Evolutionary conservation across 2,797 vertebrate species (phyloP).

Genomic region (Hippopotamyrus pictus): DNA sequence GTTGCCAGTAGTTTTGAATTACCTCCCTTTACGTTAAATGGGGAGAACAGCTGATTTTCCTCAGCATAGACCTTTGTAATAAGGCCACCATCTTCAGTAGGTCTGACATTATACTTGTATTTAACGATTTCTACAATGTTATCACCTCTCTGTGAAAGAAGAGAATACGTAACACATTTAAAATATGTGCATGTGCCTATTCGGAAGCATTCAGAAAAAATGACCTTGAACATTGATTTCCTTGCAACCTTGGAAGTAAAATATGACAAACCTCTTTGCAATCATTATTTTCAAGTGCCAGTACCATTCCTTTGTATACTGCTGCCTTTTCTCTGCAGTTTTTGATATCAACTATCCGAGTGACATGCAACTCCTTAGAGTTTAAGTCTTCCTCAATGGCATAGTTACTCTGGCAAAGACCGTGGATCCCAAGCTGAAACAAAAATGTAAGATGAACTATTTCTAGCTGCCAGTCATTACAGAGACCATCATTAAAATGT

Average conservation of each 20-base stretch:
- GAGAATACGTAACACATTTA: neutral
- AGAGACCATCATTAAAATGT: neutral
- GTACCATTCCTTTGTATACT: conserved; percentile 58
- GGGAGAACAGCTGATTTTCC: conserved; percentile 66
- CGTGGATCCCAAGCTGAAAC: conserved; percentile 64
- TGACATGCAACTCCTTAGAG: conserved; percentile 49
- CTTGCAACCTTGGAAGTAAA: neutral
- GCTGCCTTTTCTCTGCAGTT: conserved; percentile 66
- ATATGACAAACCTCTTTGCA: conserved; percentile 58
- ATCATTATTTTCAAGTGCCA: conserved; percentile 50
- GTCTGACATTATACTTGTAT: conserved; percentile 66
- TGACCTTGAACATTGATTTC: neutral
- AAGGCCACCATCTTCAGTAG: conserved; percentile 51
- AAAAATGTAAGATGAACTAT: conserved; percentile 18
- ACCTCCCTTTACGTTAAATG: conserved; percentile 67
- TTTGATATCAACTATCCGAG: conserved; percentile 62
- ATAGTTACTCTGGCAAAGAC: conserved; percentile 70
- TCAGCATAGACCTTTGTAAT: conserved; percentile 60
- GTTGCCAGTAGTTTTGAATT: conserved; percentile 57
- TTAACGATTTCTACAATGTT: conserved; percentile 57
- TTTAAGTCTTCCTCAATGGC: conserved; percentile 54
- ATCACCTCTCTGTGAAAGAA: conserved; percentile 56
- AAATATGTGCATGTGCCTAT: neutral
- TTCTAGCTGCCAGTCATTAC: neutral
- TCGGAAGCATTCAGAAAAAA: neutral